Evolutionary conservation across 2,888 invertebrate species (phyloP).

Genomic region (Drosophila diplacantha): DNA sequence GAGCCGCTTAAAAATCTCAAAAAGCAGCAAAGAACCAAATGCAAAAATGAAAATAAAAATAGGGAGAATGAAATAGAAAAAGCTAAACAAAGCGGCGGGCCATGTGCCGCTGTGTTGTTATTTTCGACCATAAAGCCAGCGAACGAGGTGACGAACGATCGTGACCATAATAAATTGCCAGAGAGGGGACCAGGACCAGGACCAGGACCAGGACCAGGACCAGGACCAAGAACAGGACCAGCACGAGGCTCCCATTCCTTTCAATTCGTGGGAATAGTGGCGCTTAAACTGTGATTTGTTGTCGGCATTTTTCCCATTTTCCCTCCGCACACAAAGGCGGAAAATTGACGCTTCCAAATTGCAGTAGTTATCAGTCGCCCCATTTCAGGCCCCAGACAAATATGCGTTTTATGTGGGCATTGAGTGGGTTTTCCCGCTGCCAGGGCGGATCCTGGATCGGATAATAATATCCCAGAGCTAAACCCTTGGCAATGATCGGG

Average conservation of each 20-base stretch:
- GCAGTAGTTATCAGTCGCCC: slow-evolving; percentile 2
- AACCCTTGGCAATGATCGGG: too few species aligned
- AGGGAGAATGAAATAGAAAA: neutral
- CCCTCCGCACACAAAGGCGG: neutral
- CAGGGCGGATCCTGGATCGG: neutral
- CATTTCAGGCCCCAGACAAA: slow-evolving; percentile 3
- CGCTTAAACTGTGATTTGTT: slow-evolving; percentile 23
- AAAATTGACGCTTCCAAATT: slow-evolving; percentile 5
- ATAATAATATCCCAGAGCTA: neutral
- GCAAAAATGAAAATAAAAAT: slow-evolving; percentile 7
- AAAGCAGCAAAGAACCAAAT: neutral
- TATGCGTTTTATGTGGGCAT: neutral
- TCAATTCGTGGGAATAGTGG: slow-evolving; percentile 15
- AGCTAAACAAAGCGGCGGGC: neutral
- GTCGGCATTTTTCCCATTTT: slow-evolving; percentile 11
- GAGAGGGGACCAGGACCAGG: neutral
- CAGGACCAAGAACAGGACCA: neutral
- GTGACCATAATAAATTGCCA: slow-evolving; percentile 42
- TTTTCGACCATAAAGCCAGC: slow-evolving; percentile 36
- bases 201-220: neutral
- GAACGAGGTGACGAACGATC: slow-evolving; percentile 44
- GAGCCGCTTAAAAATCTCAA: slow-evolving; percentile 26
- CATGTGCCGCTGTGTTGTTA: slow-evolving; percentile 17
- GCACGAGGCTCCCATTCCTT: slow-evolving; percentile 18
- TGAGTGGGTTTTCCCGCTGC: neutral